Evolutionary conservation across 2,113 vertebrate genomes (phyloP).

Genomic region (Scalopus aquaticus): DNA sequence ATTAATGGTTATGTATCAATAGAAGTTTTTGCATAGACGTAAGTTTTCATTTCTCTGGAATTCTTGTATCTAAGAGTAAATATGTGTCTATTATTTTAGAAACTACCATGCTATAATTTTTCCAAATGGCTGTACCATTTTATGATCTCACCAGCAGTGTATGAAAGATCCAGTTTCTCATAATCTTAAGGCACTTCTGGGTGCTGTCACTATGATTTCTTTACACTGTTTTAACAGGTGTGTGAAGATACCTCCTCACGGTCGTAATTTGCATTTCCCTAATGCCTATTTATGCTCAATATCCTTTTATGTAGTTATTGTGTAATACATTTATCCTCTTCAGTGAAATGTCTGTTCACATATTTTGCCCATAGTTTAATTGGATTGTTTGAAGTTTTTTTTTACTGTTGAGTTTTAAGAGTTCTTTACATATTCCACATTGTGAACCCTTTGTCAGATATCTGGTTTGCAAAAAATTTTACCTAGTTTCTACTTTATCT

Average conservation of each 20-base stretch:
- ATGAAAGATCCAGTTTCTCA: neutral
- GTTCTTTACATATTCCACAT: neutral
- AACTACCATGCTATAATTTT: neutral
- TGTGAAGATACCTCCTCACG: neutral
- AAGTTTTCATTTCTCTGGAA: neutral
- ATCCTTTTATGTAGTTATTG: neutral
- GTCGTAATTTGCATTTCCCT: neutral
- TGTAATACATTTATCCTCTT: neutral
- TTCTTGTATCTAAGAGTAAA: neutral
- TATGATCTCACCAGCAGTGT: neutral
- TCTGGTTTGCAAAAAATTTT: neutral
- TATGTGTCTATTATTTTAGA: neutral
- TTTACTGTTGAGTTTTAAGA: neutral
- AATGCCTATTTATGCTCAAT: neutral
- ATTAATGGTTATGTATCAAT: neutral
- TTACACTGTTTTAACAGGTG: neutral
- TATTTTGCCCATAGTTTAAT: neutral
- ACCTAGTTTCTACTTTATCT: neutral
- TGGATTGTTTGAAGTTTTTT: neutral
- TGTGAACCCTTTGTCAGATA: neutral
- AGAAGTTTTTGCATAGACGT: neutral
- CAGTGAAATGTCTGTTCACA: neutral
- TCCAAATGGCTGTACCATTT: neutral
- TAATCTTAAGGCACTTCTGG: neutral
- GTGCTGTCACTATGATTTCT: neutral